Base-by-base conservation (phyloP, 2,113 vertebrate species). In the Scomber scombrus region DNA sequence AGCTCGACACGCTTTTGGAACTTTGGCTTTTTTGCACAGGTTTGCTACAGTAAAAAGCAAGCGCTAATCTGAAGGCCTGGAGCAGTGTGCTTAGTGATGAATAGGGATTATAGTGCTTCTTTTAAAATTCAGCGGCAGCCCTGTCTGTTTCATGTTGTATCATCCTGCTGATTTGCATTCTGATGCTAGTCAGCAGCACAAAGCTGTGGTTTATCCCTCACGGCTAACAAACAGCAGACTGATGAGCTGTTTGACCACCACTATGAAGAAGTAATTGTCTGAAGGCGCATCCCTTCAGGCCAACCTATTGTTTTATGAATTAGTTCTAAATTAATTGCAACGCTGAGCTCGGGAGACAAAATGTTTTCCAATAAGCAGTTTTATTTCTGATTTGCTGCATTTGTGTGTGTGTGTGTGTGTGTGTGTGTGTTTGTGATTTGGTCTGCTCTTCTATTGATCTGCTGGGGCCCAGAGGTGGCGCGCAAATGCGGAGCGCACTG, bases 141-240 rank as follows among this genome's bases (percentile, higher is more conserved):
- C 46, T 26, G 79, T 82, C 67, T 84, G 84, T 85, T 80, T 75
- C 64, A 77, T 23, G 43, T 57, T 21, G 78, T 75, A 58, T 86
- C 80, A 65, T 82, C 52, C 56, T 34, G 26, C 75, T 86, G 75
- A 89, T 91, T 90, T 90, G 82, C 89, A 91, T 93, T 89, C 74
- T 62, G 79, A 89, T 77, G 80, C 76, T 68, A 46, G 50, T 78
- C 60, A 67, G 84, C 51, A n/a, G 70, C 87, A 85, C 78, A 85
- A 83, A 81, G 85, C 79, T 54, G 9, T 11, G 15, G 69, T 85
- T 86, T 58, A 79, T 88, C 55, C 85, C 75, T 78, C 52, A 65
- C 26, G 19, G 64, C 18, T 45, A 69, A 74, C 56, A 78, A 82
- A 76, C 79, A 19, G 67, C 68, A 47, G 61, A 69, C 56, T 62